A percentile compares a stretch with the other conserved stretches of the same genome.
phyloP scores from a whole-genome alignment of 2,888 invertebrate species.

The Pachydiplax longipennis region DNA sequence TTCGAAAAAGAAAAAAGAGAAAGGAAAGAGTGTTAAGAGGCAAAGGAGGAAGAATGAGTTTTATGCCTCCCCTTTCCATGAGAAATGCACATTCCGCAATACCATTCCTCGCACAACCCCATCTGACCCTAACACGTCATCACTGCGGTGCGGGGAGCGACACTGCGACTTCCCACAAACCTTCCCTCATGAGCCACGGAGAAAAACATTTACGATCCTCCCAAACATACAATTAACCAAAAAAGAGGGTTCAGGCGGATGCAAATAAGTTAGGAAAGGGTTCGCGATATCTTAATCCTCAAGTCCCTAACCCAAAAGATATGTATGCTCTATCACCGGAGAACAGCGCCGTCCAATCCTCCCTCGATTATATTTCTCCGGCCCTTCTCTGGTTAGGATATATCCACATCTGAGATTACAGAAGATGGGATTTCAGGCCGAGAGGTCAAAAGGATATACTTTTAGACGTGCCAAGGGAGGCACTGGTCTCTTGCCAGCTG shows the following conservation, averaged over 20 bases:
- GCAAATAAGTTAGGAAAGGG: neutral
- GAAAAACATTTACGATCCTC: neutral
- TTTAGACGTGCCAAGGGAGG: neutral
- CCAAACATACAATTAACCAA: neutral
- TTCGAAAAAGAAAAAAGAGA: no score
- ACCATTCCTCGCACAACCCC: neutral
- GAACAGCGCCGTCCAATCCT: neutral
- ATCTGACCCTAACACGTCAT: neutral
- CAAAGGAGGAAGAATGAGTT: neutral
- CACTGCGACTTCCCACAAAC: neutral
- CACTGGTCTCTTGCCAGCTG: neutral
- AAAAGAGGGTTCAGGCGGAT: neutral
- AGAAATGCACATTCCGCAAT: neutral
- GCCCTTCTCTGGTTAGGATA: neutral
- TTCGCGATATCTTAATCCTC: neutral
- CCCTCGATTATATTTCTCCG: neutral
- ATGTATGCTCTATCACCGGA: neutral
- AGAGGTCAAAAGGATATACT: neutral
- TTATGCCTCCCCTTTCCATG: neutral
- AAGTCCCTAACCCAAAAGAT: neutral
- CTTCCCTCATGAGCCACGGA: neutral
- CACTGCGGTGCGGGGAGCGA: constrained; percentile 20
- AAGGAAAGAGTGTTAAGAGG: neutral
- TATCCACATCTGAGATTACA: neutral
- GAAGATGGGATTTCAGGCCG: neutral